Evolutionary conservation across 2,113 vertebrate genomes (phyloP).

Genomic region (Daubentonia madagascariensis): DNA sequence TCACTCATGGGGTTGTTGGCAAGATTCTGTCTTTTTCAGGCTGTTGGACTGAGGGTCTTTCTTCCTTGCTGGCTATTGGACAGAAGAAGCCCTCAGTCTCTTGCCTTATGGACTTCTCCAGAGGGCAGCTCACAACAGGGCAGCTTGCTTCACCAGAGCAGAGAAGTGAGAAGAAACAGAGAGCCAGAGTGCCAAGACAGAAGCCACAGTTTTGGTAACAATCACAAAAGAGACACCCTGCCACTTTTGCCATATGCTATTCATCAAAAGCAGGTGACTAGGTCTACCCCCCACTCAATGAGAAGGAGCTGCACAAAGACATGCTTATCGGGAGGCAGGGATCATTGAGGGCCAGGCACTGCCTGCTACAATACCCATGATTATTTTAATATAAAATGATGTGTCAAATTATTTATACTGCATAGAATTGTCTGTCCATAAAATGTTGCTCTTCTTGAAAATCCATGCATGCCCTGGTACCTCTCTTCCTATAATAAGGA

Average conservation of each 20-base stretch:
- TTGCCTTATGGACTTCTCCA: neutral
- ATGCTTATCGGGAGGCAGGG: neutral
- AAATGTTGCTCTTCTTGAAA: neutral
- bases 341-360: neutral
- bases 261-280: neutral
- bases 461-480: neutral
- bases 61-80: neutral
- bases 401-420: neutral
- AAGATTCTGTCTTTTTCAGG: neutral
- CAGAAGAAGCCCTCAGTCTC: neutral
- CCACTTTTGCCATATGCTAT: neutral
- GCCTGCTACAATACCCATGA: too few relatives aligned
- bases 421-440: neutral
- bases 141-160: neutral
- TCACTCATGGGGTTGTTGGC: neutral
- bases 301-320: neutral
- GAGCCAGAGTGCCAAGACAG: neutral
- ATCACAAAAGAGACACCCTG: neutral
- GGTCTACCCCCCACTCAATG: neutral
- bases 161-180: neutral
- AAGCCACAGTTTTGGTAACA: neutral
- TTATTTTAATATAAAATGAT: neutral
- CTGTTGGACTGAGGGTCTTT: rapidly evolving
- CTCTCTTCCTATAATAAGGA: neutral
- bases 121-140: neutral